Base-by-base conservation (phyloP, 2,888 invertebrate genomes). In the Perdita meconis region DNA sequence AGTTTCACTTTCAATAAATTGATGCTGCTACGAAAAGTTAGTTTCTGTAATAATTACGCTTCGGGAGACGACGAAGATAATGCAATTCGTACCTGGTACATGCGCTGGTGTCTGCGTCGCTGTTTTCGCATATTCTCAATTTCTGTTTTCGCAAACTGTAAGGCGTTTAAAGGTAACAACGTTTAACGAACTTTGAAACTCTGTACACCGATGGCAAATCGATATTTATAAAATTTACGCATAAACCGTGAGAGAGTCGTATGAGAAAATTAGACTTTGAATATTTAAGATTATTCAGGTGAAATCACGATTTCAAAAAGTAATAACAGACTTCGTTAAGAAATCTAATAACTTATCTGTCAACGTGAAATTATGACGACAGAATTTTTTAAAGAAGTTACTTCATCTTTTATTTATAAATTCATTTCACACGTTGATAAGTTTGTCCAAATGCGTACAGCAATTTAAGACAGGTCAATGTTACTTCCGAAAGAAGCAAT, bases 171-270 rank as follows among this genome's bases (percentile, higher is more conserved):
- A 47, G 22, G 22, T 47, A 47, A 47, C 22, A 47, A 19, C 19
- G 24, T 51, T 51, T 51, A 51, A 5, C 13, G 24, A 51, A 51
- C 51, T 51, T 51, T 24, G 6, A 24, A 51, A 22, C 51, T 26
- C 26, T n/a, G 51, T 51, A 6, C 13, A 51, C 24, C 12, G 51
- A 51, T 13, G 51, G 13, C 24, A 13, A 24, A 51, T 51, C 51
- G 51, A 51, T 51, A 51, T 51, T 24, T 51, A 22, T 2, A 47
- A 19, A 3, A 16, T 47, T 16, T 4, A 22, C 19, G 47, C 47
- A 22, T 47, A 47, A 47, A 47, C 12, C 3, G 47, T 3, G 47
- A 47, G 47, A 47, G 19, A 47, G 22, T 47, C 10, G 47, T 10
- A 2, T 47, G 47, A n/a, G 47, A 2, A 47, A 47, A 47, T 10